These are phyloP conservation scores for Progne subis DNA, from an alignment of 2,113 vertebrate genomes.

Conservation along the genomic window DNA sequence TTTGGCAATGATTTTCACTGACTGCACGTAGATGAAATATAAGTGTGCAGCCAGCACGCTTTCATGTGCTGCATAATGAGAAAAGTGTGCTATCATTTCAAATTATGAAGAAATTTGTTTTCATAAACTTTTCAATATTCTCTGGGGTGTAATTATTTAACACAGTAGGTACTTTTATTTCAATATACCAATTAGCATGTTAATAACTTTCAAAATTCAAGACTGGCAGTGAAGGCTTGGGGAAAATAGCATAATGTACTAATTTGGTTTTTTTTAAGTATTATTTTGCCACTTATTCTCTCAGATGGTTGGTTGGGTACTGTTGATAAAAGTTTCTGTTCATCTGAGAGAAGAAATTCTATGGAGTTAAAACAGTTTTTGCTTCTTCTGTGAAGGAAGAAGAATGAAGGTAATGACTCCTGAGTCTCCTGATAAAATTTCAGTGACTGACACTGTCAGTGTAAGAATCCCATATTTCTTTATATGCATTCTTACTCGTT, in stretches of 20 bases:
- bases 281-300: not conserved
- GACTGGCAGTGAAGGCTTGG: not conserved
- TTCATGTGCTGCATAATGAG: not conserved
- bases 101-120: not conserved
- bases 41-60: rapidly evolving
- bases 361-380: not conserved
- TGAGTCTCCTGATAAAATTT: not conserved
- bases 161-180: not conserved
- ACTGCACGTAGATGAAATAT: not conserved
- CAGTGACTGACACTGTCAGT: not conserved
- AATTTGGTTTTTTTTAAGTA: not conserved
- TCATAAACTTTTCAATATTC: not conserved
- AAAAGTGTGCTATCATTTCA: not conserved
- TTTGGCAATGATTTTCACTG: not conserved
- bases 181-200: not conserved
- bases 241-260: not conserved
- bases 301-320: not conserved
- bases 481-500: not conserved
- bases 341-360: not conserved
- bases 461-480: not conserved
- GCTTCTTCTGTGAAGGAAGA: not conserved
- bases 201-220: not conserved
- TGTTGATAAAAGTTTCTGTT: not conserved
- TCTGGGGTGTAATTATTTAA: not conserved
- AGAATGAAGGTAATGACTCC: not conserved